Evolutionary conservation across 2,888 invertebrate genomes (phyloP).

Genomic region (Sminthurinus aureus): DNA sequence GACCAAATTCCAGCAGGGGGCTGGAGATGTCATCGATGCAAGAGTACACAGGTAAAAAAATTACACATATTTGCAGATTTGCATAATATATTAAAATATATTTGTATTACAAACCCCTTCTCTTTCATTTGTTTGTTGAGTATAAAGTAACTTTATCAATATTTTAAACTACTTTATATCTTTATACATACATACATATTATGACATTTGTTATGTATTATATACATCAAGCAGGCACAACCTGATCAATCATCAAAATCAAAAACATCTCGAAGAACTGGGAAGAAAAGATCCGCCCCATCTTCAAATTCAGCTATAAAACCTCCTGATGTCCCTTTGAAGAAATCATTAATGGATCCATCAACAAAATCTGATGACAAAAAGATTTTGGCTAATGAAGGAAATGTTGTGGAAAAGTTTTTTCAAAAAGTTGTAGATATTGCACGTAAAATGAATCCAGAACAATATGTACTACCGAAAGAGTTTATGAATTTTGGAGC

Average conservation of each 20-base stretch:
- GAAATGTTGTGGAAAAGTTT: constrained; percentile 32
- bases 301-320: constrained; percentile 46
- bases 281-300: constrained; percentile 57
- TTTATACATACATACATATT: too few species aligned
- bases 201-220: too few species aligned
- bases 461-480: constrained; percentile 85
- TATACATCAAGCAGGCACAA: constrained; percentile 7
- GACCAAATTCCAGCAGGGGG: constrained; percentile 86
- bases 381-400: constrained; percentile 21
- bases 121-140: neutral
- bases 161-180: too few species aligned
- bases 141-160: neutral
- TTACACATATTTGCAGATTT: too few species aligned
- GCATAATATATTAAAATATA: too few species aligned
- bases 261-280: constrained; percentile 47
- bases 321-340: constrained; percentile 44
- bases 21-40: constrained; percentile 63
- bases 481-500: constrained; percentile 72
- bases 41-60: constrained; percentile 28
- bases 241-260: too few species aligned
- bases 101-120: too few species aligned
- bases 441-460: constrained; percentile 85
- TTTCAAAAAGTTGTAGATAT: constrained; percentile 68
- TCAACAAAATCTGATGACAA: constrained; percentile 16
- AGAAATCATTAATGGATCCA: constrained; percentile 35